phyloP scores from a whole-genome alignment of 1,140 invertebrate genomes.

The Papilio polytes region DNA sequence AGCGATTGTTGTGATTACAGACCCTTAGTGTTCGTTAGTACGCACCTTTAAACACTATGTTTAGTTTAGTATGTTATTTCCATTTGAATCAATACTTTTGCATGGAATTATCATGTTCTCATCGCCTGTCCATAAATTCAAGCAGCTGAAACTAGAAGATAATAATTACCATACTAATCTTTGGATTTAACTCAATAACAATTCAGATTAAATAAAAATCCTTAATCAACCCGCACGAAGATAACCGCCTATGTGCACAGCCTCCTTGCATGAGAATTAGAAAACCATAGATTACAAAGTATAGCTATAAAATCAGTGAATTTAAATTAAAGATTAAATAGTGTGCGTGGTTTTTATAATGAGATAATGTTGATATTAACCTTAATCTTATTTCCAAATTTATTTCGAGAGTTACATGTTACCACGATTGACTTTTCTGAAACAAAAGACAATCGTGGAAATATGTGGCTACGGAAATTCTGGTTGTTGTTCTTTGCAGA shows the following conservation, averaged over 20 bases:
- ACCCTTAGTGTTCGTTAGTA: no score
- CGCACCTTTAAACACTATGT: neutral
- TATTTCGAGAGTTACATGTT: neutral
- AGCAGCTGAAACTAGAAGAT: neutral
- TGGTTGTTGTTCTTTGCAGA: no score
- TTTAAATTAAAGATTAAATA: constrained; percentile 2
- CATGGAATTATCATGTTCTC: neutral
- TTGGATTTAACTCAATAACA: neutral
- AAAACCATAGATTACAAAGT: constrained; percentile 3
- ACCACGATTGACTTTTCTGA: no score
- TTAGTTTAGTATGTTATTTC: neutral
- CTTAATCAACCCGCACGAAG: constrained; percentile 3
- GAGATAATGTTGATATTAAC: neutral
- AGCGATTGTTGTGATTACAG: no score
- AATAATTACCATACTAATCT: constrained; percentile 17
- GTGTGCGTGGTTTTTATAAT: neutral
- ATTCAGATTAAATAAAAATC: constrained; percentile 17
- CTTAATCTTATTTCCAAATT: neutral
- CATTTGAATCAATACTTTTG: neutral
- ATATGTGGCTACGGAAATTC: no score
- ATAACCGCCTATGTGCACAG: neutral
- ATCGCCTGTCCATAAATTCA: neutral
- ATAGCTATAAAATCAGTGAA: neutral
- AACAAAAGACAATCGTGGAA: no score
- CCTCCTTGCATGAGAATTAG: neutral